Conservation (phyloP, 30 jellyfish, hydroid and myxozoan genomes). For the Aurelia sp. region DNA sequence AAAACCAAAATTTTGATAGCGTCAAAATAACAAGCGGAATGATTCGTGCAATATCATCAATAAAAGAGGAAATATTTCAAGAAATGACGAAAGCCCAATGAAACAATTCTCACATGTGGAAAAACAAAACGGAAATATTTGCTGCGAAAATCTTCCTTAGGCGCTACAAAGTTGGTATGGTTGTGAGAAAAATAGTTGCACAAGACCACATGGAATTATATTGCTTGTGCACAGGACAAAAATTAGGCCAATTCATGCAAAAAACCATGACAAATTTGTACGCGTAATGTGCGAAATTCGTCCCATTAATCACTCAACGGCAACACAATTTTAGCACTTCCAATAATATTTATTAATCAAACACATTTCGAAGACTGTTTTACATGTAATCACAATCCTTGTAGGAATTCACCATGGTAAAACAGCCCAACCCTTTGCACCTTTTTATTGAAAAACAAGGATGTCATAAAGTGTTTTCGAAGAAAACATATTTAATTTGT, state of each 20-base stretch:
- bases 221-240: not conserved
- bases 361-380: slow-evolving; percentile 11
- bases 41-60: no score
- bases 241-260: not conserved
- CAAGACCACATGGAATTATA: no score
- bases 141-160: no score
- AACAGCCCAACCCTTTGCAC: slow-evolving; percentile 17
- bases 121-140: no score
- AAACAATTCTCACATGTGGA: no score
- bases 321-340: slow-evolving; percentile 20
- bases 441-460: slow-evolving; percentile 11
- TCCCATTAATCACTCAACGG: slow-evolving; percentile 29
- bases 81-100: no score
- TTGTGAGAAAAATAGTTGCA: no score
- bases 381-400: not conserved
- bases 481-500: no score
- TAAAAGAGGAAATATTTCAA: no score
- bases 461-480: slow-evolving; percentile 3
- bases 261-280: slow-evolving; percentile 1
- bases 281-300: slow-evolving; percentile 2
- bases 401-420: not conserved
- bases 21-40: no score
- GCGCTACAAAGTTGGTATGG: no score
- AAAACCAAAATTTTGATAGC: no score
- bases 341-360: not conserved